Base-by-base conservation (phyloP, 2,113 vertebrate genomes). In the Oxyruncus cristatus region DNA sequence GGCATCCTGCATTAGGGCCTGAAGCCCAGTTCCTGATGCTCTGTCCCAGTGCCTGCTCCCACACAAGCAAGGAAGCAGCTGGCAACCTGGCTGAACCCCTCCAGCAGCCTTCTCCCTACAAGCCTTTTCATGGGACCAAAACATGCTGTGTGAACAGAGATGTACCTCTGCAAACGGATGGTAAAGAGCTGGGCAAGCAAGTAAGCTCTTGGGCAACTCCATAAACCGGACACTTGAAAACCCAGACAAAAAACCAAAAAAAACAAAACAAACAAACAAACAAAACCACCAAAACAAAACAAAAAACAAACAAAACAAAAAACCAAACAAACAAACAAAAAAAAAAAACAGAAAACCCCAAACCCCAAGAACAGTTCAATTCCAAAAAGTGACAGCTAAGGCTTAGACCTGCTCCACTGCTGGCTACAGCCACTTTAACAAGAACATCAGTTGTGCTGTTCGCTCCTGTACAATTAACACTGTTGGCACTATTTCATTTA, bases 401-500 rank as follows among this genome's bases (percentile, higher is more conserved):
- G 47, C 20, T 19, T 0, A 74, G 72, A 55, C 28, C 17, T 55
- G 67, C 59, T 63, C 9, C 33, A 24, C 30, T 61, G 39, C 67
- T 67, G 41, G 14, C 73, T 52, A 59, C 33, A 68, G 79, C 20
- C 65, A 53, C 56, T 81, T 67, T 10, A 77, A 74, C 55, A 67
- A 80, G 58, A 32, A 63, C 67, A 71, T 3, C 62, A 85, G 53
- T 52, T 71, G 58, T 79, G 50, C 79, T 83, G 42, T 70, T 94
- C 85, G 59, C 71, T 88, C 78, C 80, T 67, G 41, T 14, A 68
- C 72, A 93, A 95, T 95, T 95, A 96, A 86, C 88, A 95, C 79
- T n/a, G 12, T 32, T 92, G 73, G 76, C 73, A 88, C 76, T 65
- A 94, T 52, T 93, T 92, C 26, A 56, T 86, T 94, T 67, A 91